Evolutionary conservation across 2,113 vertebrate genomes (phyloP).

Genomic region (Tauraco erythrolophus): DNA sequence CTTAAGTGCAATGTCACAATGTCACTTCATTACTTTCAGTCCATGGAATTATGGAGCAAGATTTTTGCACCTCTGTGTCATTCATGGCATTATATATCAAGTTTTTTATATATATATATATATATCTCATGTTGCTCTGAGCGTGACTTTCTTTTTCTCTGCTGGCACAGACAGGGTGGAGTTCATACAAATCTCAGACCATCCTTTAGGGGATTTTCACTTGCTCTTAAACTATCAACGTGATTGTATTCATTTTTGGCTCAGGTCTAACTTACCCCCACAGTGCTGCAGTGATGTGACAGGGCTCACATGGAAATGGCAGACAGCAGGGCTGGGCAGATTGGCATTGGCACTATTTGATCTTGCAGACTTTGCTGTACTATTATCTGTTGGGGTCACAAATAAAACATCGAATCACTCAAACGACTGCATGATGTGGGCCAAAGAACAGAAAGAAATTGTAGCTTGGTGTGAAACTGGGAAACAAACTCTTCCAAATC

Average conservation of each 20-base stretch:
- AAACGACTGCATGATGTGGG: background rate
- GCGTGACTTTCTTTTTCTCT: background rate
- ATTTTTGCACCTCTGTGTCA: background rate
- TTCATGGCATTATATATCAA: background rate
- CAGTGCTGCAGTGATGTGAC: background rate
- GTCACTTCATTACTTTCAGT: background rate
- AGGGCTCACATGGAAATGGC: background rate
- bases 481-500: background rate
- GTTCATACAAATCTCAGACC: background rate
- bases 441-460: background rate
- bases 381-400: background rate
- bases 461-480: background rate
- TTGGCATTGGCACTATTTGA: background rate
- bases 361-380: background rate
- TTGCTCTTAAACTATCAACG: background rate
- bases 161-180: background rate
- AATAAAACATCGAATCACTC: background rate
- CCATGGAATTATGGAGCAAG: background rate
- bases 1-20: no score
- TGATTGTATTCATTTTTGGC: background rate
- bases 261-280: background rate
- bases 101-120: no score
- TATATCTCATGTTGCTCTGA: background rate
- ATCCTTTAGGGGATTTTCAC: background rate
- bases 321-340: background rate